Base-by-base conservation (phyloP, 2,113 vertebrate species). In the Pseudopodoces humilis region DNA sequence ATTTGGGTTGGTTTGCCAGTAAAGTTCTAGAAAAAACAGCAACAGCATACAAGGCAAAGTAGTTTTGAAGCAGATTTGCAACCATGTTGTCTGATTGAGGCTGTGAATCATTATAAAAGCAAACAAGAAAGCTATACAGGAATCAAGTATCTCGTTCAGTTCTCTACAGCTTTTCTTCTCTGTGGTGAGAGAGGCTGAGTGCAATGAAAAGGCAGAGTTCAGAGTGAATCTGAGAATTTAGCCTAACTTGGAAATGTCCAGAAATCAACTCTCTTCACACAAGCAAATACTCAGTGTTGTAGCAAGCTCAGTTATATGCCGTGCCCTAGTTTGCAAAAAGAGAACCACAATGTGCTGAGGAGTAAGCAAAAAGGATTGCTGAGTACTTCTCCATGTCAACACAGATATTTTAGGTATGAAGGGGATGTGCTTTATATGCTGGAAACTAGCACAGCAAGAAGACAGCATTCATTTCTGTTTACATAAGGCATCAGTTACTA, bases 401-500 rank as follows among this genome's bases (percentile, higher is more conserved):
- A 58, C 1, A 43, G 47, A 4, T 75, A 88, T 75, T 81, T 71
- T 56, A 68, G 31, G 8, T 64, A 46, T 24, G 24, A 64, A 49
- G 49, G 30, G 35, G 44, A 80, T 0, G 2, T 50, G 24, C 64
- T 44, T 31, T 68, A 22, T 28, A 63, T 30, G 13, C 60, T 81
- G 44, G 47, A 68, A 95, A 63, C 22, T 49, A 80, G 60, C 59
- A 93, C 20, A 83, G 37, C 24, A 64, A 69, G 47, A 67, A 16
- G 47, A 83, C 65, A 70, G 30, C 27, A 68, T 52, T 19, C 8
- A 59, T 16, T 92, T 88, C 55, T 79, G 82, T 79, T 59, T 63
- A 43, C 83, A 80, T 92, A 94, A 88, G 80, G 94, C 91, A 95
- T 91, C 68, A 37, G 55, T 67, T 75, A 70, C 21, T 60, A 67